Base-by-base conservation (phyloP, 37 sponge, comb jelly and placozoan species). In the Geodia barretti region DNA sequence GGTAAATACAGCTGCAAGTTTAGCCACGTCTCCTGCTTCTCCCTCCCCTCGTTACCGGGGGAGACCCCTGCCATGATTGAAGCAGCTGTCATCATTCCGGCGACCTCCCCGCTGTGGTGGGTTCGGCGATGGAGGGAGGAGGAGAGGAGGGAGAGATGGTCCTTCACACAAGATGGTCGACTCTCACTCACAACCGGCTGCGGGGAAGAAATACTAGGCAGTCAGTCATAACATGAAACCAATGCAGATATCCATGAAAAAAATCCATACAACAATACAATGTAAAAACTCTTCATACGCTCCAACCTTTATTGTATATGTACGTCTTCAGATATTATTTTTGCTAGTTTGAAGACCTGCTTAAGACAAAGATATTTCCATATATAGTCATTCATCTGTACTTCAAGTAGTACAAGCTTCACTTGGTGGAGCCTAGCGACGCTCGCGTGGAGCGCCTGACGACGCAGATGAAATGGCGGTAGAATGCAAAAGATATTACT, bases 391-490 rank as follows among this genome's bases (percentile, higher is more conserved):
- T n/a, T n/a, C n/a, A n/a, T n/a, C n/a, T n/a, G n/a, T n/a, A n/a
- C n/a, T n/a, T n/a, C n/a, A 71, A 17, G 1, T 95, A 97, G 75
- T 97, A 97, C 84, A 97, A 95, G 89, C 85, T 98, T 86, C 95
- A 98, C 81, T 80, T 98, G 47, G 72, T 98, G 47, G 90, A 91
- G 39, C 96, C 97, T 20, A 84, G 82, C 41, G 62, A 90, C 3
- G 83, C 90, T 39, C 89, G 99, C 17, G 81, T 98, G 42, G 95
- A 96, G 76, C 99, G 96, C 72, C 84, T 98, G 47, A 92, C 96
- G 29, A 98, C 99, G 1, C 99, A 98, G 87, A 95, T 98, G 99
- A 98, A 98, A 65, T 98, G 97, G 96, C 60, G 99, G n/a, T n/a
- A n/a, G n/a, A n/a, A n/a, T n/a, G n/a, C n/a, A n/a, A n/a, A n/a